Evolutionary conservation across 2,113 vertebrate genomes (phyloP), one percentile per base, ranked within the genome.

Genomic region (Perccottus glenii): DNA sequence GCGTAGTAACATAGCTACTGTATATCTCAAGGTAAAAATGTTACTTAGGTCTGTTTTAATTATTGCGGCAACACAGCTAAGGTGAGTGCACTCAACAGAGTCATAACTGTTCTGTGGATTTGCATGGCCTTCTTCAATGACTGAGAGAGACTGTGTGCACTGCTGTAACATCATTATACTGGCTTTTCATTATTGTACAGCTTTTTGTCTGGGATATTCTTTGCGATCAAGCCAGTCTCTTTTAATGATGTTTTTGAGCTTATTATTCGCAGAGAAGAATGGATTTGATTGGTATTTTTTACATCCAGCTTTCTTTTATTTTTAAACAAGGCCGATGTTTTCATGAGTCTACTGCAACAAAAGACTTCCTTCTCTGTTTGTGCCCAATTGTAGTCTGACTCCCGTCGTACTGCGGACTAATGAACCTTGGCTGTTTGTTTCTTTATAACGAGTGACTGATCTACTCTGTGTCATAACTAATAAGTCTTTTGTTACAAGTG

Each of bases 221-320:
- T 82, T 69, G 76, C 61, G 43, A 82, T 85, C 63, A 78, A 77
- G 80, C 63, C 71, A 56, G 73, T 80, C 80, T 86, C 77, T 75
- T 85, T 27, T 90, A 90, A 90, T 91, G 82, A 90, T 90, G 83
- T 89, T 88, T 91, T 90, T 77, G 67, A 88, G 67, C 69, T 77
- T 63, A 73, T 72, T 81, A 82, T 56, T 85, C 86, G 77, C 69
- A 78, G 73, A 81, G 63, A 86, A 78, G 81, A 85, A 85, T 74
- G 74, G 63, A 88, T 87, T 88, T 89, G 86, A 90, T 90, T 87
- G 81, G 70, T 79, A 55, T 83, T 83, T 82, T 58, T 84, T 66
- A 70, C 67, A 61, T 80, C 70, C 60, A 60, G 67, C 74, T 47
- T 76, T 50, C 67, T 59, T 74, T 81, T 81, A 32, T 50, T 71